Conservation (phyloP, 2,113 vertebrate genomes). For the Scytalopus superciliaris region DNA sequence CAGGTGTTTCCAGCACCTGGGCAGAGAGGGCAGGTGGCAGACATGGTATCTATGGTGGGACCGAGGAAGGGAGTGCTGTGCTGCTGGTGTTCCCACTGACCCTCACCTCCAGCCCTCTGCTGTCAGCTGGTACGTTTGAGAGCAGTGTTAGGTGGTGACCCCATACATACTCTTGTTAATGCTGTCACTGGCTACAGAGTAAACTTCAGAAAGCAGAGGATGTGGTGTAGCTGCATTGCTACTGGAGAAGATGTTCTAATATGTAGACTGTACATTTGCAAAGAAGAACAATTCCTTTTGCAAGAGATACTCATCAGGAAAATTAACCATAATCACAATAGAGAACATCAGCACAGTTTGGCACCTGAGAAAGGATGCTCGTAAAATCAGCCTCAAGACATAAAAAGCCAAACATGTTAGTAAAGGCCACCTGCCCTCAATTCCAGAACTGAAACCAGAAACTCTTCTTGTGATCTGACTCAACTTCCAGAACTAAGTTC, state of each 20-base stretch:
- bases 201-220: background rate
- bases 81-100: background rate
- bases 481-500: background rate
- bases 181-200: background rate
- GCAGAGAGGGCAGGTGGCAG: background rate
- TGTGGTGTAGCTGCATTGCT: background rate
- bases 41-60: rapidly evolving
- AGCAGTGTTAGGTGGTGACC: background rate
- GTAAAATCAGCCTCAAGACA: background rate
- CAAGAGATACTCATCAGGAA: background rate
- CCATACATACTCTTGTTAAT: rapidly evolving
- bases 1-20: background rate
- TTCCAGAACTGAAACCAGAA: background rate
- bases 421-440: background rate
- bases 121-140: background rate
- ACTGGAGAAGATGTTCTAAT: background rate
- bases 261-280: background rate
- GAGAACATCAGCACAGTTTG: background rate
- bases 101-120: background rate
- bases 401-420: background rate
- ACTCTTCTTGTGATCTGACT: background rate
- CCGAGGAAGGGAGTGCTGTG: background rate
- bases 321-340: background rate
- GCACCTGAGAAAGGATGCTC: background rate
- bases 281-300: background rate